A percentile compares a stretch with the other conserved stretches of the same genome.
phyloP scores from a whole-genome alignment of 2,888 invertebrate genomes.

The Acleris cristana region DNA sequence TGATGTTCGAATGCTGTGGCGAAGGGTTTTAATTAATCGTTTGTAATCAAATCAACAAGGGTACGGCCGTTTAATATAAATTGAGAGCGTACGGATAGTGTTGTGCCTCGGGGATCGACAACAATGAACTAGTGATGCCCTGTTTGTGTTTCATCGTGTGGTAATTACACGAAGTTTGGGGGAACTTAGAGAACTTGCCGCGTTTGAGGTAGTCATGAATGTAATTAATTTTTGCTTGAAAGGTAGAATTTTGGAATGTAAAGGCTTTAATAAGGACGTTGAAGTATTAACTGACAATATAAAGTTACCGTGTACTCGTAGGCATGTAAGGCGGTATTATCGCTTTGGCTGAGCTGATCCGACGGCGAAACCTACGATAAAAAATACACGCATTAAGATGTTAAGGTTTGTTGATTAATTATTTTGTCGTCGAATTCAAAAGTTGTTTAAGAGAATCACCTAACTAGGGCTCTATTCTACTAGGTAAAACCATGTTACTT shows the following conservation, averaged over 20 bases:
- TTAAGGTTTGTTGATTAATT: too few relatives aligned
- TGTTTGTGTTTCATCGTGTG: slow-evolving; percentile 32
- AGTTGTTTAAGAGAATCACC: too few relatives aligned
- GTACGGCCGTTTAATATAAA: slow-evolving; percentile 57
- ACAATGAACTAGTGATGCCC: slow-evolving; percentile 22
- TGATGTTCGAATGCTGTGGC: not conserved
- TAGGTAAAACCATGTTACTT: too few relatives aligned
- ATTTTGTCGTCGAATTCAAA: too few relatives aligned
- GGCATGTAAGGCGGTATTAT: too few relatives aligned
- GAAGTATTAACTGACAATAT: too few relatives aligned
- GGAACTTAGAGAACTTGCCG: slow-evolving; percentile 1
- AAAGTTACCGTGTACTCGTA: too few relatives aligned
- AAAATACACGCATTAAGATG: too few relatives aligned
- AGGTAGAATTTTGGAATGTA: not conserved
- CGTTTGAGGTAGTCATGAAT: slow-evolving; percentile 13
- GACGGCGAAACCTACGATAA: too few relatives aligned
- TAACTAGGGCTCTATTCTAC: too few relatives aligned
- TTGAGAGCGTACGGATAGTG: slow-evolving; percentile 53
- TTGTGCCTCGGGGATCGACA: slow-evolving; percentile 38
- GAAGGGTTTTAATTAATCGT: slow-evolving; percentile 65
- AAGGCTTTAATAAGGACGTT: too few relatives aligned
- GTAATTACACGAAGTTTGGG: slow-evolving; percentile 24
- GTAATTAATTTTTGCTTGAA: slow-evolving; percentile 12
- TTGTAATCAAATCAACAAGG: slow-evolving; percentile 70
- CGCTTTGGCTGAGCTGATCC: too few relatives aligned